These are phyloP conservation scores for Canis aureus DNA, from an alignment of 2,113 vertebrate species.

Conservation along the genomic window DNA sequence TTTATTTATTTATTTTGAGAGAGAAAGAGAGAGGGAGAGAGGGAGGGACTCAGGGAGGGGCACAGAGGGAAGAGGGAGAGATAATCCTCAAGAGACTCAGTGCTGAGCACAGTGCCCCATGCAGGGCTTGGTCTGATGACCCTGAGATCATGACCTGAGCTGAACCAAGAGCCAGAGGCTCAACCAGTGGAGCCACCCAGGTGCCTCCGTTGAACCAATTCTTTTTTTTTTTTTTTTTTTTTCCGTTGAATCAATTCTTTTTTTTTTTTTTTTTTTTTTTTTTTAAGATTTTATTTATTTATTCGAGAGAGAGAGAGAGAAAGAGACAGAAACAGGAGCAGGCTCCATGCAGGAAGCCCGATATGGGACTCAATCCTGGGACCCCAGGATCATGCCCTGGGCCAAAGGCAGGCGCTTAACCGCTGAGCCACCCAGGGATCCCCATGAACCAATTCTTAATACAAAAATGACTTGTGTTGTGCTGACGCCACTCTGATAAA, in stretches of 20 bases:
- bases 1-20: not conserved
- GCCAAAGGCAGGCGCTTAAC: too few species aligned
- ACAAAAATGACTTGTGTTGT: too few species aligned
- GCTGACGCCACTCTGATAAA: not conserved
- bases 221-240: not conserved
- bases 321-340: not conserved
- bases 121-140: not conserved
- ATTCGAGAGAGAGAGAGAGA: not conserved
- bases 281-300: not conserved
- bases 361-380: not conserved
- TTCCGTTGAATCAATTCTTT: not conserved
- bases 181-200: not conserved
- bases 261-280: too few species aligned
- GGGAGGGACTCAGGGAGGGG: too few species aligned
- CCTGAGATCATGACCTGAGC: not conserved
- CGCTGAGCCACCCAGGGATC: too few species aligned
- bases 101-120: not conserved
- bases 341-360: too few species aligned
- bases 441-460: not conserved
- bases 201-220: not conserved
- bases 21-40: not conserved
- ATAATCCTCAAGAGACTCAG: not conserved
- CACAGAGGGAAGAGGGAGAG: not conserved
- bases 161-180: not conserved
- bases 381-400: not conserved